Percentiles rank a stretch among this genome's conserved stretches.
Conservation (phyloP, 2,113 vertebrate genomes). For the Dasyprocta punctata region DNA sequence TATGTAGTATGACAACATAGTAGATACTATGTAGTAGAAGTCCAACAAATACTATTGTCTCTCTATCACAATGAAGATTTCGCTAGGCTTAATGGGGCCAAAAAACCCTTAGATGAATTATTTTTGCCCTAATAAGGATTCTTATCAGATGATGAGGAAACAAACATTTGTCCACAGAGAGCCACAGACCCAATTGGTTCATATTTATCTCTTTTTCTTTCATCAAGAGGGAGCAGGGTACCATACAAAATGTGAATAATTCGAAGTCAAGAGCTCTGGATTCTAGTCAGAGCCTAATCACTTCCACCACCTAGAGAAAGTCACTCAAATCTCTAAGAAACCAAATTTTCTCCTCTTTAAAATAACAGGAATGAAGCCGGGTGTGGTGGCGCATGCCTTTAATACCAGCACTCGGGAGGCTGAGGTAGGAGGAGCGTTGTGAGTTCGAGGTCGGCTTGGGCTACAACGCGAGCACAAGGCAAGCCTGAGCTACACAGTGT, state of each 20-base stretch:
- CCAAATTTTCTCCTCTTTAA: not conserved
- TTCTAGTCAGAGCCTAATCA: not conserved
- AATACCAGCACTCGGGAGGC: no score
- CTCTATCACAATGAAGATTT: not conserved
- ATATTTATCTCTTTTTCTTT: not conserved
- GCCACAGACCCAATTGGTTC: not conserved
- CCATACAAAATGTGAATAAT: not conserved
- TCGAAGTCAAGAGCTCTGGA: not conserved
- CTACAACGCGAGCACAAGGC: no score
- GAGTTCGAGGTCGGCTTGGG: no score
- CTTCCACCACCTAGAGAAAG: not conserved
- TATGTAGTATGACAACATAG: not conserved
- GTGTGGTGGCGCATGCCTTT: no score
- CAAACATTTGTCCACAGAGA: not conserved
- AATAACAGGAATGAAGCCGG: slow-evolving; percentile 45
- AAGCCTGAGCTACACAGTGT: no score
- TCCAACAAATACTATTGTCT: not conserved
- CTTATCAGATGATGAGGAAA: not conserved
- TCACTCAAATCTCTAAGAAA: not conserved
- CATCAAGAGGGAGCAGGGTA: not conserved
- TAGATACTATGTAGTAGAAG: not conserved
- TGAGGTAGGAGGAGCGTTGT: no score
- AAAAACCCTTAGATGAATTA: not conserved
- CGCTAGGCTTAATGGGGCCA: not conserved
- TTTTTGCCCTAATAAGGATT: not conserved